Evolutionary conservation across 2,888 invertebrate genomes (phyloP), one percentile per base, ranked within the genome.

Genomic region (Cantharis flavilabris): DNA sequence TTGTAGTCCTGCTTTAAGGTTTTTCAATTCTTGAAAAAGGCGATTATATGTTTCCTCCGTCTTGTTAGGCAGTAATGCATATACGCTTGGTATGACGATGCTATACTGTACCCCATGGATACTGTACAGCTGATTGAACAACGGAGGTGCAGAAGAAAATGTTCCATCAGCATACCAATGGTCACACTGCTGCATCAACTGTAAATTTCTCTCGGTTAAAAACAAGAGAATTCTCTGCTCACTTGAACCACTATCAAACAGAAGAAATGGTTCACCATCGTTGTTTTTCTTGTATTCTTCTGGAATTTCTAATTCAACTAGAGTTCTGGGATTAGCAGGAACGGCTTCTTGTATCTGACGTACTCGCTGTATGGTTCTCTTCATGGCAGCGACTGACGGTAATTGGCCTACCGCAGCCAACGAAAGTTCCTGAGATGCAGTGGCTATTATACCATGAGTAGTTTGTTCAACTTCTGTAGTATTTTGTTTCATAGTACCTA

Each of bases 141-240:
- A 26, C 26, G 5, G 83, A 3, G 77, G 77, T 16, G 79, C 69
- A 70, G 75, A 78, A 76, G 81, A 82, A n/a, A n/a, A n/a, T n/a
- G n/a, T n/a, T n/a, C n/a, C n/a, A n/a, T n/a, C n/a, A n/a, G n/a
- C n/a, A n/a, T n/a, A n/a, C n/a, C n/a, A n/a, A n/a, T n/a, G n/a
- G n/a, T n/a, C n/a, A n/a, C n/a, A n/a, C n/a, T n/a, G n/a, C n/a
- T n/a, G n/a, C n/a, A n/a, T n/a, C n/a, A n/a, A n/a, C n/a, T n/a
- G n/a, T n/a, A n/a, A n/a, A n/a, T n/a, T n/a, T n/a, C n/a, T n/a
- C n/a, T n/a, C n/a, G n/a, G n/a, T n/a, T n/a, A n/a, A n/a, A n/a
- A n/a, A n/a, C n/a, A n/a, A n/a, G n/a, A n/a, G n/a, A n/a, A n/a
- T n/a, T n/a, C n/a, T n/a, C n/a, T n/a, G n/a, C n/a, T n/a, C n/a